Evolutionary conservation across 2,797 vertebrate genomes (phyloP).

Genomic region (Typhlichthys subterraneus): DNA sequence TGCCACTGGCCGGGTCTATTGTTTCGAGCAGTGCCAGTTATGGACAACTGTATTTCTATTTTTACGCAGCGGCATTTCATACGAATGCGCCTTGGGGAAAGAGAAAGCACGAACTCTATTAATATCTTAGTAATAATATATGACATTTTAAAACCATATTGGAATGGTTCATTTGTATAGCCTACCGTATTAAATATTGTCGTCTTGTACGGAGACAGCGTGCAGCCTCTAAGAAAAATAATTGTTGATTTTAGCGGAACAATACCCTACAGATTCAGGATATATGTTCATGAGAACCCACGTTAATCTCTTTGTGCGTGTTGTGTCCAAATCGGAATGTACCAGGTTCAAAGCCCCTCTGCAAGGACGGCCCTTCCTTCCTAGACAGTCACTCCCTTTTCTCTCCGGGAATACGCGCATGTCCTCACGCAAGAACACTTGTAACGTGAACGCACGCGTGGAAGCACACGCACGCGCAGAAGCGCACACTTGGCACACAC

Average conservation of each 20-base stretch:
- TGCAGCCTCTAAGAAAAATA: constrained; percentile 24
- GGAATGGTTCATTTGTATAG: constrained; percentile 6
- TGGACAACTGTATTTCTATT: constrained; percentile 78
- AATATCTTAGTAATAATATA: constrained; percentile 19
- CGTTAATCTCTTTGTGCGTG: constrained; percentile 3
- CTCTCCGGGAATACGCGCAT: constrained; percentile 18
- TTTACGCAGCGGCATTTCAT: constrained; percentile 67
- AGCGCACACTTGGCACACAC: not conserved
- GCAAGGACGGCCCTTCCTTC: constrained; percentile 37
- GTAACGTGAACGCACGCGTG: not conserved
- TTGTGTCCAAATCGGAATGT: constrained; percentile 25
- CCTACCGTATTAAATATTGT: not conserved
- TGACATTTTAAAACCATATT: too few relatives aligned
- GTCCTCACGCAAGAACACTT: not conserved
- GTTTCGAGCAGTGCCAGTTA: constrained; percentile 74
- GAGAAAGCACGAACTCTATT: constrained; percentile 35
- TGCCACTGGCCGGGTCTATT: constrained; percentile 71
- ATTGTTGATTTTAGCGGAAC: constrained; percentile 34
- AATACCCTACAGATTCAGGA: constrained; percentile 28
- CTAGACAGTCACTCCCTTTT: constrained; percentile 52
- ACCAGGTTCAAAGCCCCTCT: constrained; percentile 43
- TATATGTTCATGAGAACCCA: constrained; percentile 4
- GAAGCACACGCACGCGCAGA: constrained; percentile 8
- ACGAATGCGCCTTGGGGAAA: constrained; percentile 49
- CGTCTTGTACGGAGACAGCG: not conserved